A percentile compares a stretch with the other conserved stretches of the same genome.
Conservation (phyloP, 2,888 invertebrate genomes). For the Charanyca ferruginea region DNA sequence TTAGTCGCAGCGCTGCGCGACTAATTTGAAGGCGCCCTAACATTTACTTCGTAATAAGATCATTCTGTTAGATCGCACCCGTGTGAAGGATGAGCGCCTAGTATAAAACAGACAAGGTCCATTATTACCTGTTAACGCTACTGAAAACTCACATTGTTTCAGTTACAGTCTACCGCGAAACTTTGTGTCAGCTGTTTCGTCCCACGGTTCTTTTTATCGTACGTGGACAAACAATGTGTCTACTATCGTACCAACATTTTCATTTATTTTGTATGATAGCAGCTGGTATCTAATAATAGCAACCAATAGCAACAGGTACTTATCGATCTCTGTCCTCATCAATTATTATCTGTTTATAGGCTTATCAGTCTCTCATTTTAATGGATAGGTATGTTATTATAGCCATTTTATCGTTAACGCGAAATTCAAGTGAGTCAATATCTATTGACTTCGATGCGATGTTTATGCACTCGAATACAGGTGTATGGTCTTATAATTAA, state of each 20-base stretch:
- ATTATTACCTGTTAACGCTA: conserved; percentile 2
- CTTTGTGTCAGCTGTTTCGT: conserved; percentile 61
- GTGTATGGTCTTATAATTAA: no score
- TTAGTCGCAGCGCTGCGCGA: no score
- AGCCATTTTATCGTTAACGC: conserved; percentile 2
- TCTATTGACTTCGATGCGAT: conserved; percentile 17
- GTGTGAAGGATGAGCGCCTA: no score
- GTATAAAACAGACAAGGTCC: background rate
- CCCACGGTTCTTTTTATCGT: conserved; percentile 68
- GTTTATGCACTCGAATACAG: no score
- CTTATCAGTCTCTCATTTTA: conserved; percentile 45
- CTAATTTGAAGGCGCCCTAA: no score
- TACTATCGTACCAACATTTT: conserved; percentile 61
- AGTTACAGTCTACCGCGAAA: conserved; percentile 4
- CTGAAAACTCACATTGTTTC: conserved; percentile 27
- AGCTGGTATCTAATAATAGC: conserved; percentile 27
- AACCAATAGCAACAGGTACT: conserved; percentile 48
- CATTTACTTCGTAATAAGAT: no score
- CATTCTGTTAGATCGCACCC: background rate
- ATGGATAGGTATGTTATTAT: conserved; percentile 13
- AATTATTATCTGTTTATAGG: conserved; percentile 45
- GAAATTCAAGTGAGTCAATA: conserved; percentile 16
- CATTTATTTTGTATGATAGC: conserved; percentile 53
- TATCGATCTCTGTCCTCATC: conserved; percentile 53
- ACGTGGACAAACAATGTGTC: conserved; percentile 52